Percentiles rank a stretch among this genome's conserved stretches.
phyloP scores from a whole-genome alignment of 2,113 vertebrate species.

The Cathartes aura region DNA sequence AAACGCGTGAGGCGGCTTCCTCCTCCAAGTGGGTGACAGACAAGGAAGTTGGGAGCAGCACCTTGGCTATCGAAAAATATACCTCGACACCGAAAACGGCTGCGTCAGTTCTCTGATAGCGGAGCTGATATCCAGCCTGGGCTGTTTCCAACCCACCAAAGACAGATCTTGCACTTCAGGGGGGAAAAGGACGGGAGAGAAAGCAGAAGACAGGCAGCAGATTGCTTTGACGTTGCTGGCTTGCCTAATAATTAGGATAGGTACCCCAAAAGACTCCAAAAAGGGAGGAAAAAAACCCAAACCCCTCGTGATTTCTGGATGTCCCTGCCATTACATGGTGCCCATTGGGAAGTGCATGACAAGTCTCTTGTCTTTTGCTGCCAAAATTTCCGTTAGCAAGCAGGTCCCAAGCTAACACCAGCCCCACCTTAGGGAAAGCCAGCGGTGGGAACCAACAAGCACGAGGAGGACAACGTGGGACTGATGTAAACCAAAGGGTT shows the following conservation, averaged over 20 bases:
- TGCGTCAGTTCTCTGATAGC: not conserved
- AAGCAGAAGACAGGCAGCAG: not conserved
- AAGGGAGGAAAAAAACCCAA: accelerated
- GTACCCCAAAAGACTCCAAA: not conserved
- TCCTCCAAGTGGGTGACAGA: not conserved
- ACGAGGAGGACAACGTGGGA: not conserved
- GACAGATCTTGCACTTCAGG: no score
- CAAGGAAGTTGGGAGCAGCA: not conserved
- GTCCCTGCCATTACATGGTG: accelerated
- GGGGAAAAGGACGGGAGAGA: not conserved
- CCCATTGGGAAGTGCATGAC: accelerated
- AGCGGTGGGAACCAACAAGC: accelerated
- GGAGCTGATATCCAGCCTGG: not conserved
- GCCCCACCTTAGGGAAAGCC: not conserved
- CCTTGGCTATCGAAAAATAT: not conserved
- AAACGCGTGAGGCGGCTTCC: accelerated
- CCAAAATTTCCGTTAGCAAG: accelerated
- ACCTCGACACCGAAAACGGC: accelerated
- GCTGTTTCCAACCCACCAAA: not conserved
- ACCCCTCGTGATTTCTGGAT: accelerated
- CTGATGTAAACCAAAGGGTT: not conserved
- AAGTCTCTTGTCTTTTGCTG: not conserved
- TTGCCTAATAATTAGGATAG: not conserved
- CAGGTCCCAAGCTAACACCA: no score
- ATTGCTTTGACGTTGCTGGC: accelerated